Evolutionary conservation across 2,888 invertebrate genomes (phyloP).

Genomic region (Acanthosoma haemorrhoidale): DNA sequence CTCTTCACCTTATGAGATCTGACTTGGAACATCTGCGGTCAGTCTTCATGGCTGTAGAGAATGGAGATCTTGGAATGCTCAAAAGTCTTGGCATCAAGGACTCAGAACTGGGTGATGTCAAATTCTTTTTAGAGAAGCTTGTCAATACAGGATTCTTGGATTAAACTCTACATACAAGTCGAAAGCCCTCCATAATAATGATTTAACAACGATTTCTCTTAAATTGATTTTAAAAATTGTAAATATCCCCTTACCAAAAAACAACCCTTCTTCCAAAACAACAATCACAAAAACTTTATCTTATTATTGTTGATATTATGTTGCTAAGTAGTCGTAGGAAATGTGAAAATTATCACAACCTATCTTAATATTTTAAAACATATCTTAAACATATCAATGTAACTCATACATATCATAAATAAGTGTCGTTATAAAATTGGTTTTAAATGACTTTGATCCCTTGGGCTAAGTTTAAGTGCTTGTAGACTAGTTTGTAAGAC

Average conservation of each 20-base stretch:
- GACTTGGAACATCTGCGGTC: conserved; percentile 89
- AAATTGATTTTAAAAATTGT: conserved; percentile 11
- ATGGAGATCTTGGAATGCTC: conserved; percentile 88
- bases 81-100: conserved; percentile 92
- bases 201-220: conserved; percentile 23
- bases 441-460: conserved; percentile 16
- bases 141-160: conserved; percentile 94
- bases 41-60: conserved; percentile 92
- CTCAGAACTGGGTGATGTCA: conserved; percentile 89
- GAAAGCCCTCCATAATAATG: conserved; percentile 1
- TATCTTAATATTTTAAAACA: background rate
- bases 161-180: conserved; percentile 46
- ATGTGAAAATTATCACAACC: background rate
- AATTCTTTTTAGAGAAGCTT: conserved; percentile 91
- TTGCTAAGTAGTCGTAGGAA: background rate
- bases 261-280: conserved; percentile 18
- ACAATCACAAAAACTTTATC: background rate
- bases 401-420: conserved; percentile 23
- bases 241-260: conserved; percentile 7
- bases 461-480: conserved; percentile 20
- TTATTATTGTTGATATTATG: conserved; percentile 5
- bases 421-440: conserved; percentile 6
- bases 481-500: background rate
- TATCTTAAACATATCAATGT: conserved; percentile 24
- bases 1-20: conserved; percentile 74